phyloP scores from a whole-genome alignment of 2,888 invertebrate species.

The Kryphioiulus occultus region DNA sequence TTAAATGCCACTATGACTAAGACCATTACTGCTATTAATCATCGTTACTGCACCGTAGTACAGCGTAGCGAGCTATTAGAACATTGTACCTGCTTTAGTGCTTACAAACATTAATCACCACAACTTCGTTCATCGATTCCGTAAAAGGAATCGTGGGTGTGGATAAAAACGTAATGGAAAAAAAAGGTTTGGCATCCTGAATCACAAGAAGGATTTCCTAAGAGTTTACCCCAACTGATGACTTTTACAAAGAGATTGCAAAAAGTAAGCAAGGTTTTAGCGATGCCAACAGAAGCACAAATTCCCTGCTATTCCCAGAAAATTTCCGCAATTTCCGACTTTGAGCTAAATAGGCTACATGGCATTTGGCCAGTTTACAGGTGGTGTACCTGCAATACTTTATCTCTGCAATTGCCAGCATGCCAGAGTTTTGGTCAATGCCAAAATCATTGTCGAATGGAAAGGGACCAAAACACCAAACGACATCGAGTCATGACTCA shows the following conservation, averaged over 20 bases:
- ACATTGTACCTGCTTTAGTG: background rate
- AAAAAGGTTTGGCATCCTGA: background rate
- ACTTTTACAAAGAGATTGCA: background rate
- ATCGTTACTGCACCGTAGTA: background rate
- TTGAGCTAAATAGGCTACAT: no score
- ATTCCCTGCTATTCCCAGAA: background rate
- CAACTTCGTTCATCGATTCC: background rate
- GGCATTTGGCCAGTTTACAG: no score
- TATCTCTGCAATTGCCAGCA: no score
- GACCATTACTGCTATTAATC: background rate
- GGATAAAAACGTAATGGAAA: no score
- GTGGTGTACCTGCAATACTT: no score
- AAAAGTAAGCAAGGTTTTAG: background rate
- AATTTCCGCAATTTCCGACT: background rate
- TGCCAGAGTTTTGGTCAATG: no score
- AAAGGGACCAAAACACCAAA: no score
- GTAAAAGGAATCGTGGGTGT: background rate
- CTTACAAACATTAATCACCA: background rate
- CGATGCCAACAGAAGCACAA: no score
- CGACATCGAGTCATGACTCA: no score
- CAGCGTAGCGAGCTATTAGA: no score
- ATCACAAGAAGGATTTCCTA: background rate
- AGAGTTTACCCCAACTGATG: background rate
- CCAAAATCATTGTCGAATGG: no score
- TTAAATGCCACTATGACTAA: background rate